phyloP scores from a whole-genome alignment of 2,888 invertebrate genomes.

The Hypena proboscidalis region DNA sequence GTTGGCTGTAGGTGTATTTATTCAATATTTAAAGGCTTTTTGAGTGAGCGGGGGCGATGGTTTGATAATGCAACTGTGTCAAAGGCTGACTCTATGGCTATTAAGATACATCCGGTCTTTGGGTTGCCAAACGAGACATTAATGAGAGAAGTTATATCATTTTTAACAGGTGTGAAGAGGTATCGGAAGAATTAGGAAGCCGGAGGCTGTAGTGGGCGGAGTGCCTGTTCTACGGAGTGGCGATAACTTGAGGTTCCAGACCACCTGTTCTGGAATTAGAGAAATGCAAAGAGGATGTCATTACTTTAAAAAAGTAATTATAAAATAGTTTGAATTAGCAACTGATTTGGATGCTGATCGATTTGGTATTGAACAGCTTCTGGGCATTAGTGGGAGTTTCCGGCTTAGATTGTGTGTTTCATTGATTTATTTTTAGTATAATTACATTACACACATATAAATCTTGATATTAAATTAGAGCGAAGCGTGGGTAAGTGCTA shows the following conservation, averaged over 20 bases:
- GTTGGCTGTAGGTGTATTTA: conserved; percentile 69
- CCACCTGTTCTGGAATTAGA: conserved; percentile 10
- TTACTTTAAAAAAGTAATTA: conserved; percentile 19
- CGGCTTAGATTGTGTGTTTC: too few species aligned
- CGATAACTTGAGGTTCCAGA: conserved; percentile 10
- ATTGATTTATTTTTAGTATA: too few species aligned
- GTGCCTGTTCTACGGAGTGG: conserved; percentile 15
- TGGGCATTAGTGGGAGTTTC: too few species aligned
- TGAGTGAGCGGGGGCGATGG: conserved; percentile 64
- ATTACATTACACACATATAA: too few species aligned
- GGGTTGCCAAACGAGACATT: conserved; percentile 54
- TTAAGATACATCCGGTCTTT: conserved; percentile 62
- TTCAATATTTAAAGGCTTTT: conserved; percentile 69
- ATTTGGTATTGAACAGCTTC: conserved; percentile 1
- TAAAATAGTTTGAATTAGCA: conserved; percentile 8
- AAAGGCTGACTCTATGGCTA: conserved; percentile 59
- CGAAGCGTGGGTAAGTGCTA: too few species aligned
- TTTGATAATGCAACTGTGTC: conserved; percentile 69
- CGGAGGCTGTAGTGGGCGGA: conserved; percentile 24
- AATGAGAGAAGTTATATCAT: conserved; percentile 48
- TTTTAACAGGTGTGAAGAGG: conserved; percentile 38
- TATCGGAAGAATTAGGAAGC: conserved; percentile 40
- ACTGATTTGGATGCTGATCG: not conserved
- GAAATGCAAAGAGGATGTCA: conserved; percentile 11
- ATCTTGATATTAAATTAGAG: too few species aligned